These are phyloP conservation scores for Calliopsis andreniformis DNA, from an alignment of 1,140 invertebrate genomes.

Conservation along the genomic window DNA sequence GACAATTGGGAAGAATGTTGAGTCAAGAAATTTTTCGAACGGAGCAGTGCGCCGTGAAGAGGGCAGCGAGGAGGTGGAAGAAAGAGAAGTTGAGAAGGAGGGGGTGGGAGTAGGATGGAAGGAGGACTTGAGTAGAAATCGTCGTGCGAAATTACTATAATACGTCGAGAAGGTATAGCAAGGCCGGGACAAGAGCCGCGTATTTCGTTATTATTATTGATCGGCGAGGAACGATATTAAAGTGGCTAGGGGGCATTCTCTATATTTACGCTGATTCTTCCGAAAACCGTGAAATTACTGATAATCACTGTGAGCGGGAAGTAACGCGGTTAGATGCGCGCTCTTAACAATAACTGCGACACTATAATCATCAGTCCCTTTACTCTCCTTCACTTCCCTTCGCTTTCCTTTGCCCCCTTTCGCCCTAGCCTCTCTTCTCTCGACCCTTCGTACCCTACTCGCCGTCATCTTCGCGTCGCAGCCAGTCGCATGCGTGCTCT, in stretches of 20 bases:
- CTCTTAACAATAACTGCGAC: constrained; percentile 66
- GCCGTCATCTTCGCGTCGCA: neutral
- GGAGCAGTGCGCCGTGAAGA: constrained; percentile 33
- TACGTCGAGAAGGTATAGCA: constrained; percentile 71
- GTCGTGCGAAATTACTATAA: constrained; percentile 79
- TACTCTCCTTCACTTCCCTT: neutral
- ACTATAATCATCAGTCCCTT: constrained; percentile 55
- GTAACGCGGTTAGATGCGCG: constrained; percentile 60
- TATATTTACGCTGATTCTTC: constrained; percentile 77
- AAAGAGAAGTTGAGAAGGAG: too few relatives aligned
- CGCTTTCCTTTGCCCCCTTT: neutral
- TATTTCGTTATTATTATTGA: constrained; percentile 80
- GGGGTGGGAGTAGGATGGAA: neutral
- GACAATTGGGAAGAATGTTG: too few relatives aligned
- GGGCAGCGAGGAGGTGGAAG: neutral
- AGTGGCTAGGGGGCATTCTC: constrained; percentile 71
- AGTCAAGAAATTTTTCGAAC: too few relatives aligned
- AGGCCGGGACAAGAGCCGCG: constrained; percentile 67
- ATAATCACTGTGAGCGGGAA: constrained; percentile 73
- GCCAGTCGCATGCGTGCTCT: neutral
- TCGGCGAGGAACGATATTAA: constrained; percentile 76
- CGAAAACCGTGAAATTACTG: constrained; percentile 79
- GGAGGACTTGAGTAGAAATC: constrained; percentile 35
- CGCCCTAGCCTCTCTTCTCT: neutral
- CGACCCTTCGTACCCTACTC: constrained; percentile 1